Percentiles rank a stretch among this genome's conserved stretches.
These are phyloP conservation scores for Ethmia dodecea DNA, from an alignment of 2,888 invertebrate genomes.

Conservation along the genomic window DNA sequence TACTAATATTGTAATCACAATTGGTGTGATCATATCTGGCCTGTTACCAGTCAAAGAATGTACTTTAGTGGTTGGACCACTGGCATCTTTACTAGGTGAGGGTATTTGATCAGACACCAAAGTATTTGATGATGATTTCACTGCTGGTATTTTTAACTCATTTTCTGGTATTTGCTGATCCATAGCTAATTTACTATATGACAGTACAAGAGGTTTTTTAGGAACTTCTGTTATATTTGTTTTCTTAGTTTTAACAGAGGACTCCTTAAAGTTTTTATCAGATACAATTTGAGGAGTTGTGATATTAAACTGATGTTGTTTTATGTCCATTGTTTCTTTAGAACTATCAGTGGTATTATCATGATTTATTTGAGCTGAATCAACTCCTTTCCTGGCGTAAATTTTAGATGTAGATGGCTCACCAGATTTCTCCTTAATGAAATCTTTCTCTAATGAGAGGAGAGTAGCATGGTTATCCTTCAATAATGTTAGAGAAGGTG, in stretches of 20 bases:
- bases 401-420: constrained; percentile 19
- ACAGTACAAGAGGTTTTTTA: constrained; percentile 48
- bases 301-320: constrained; percentile 2
- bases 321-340: constrained; percentile 8
- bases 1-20: constrained; percentile 84
- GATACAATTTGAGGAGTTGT: background rate
- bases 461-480: constrained; percentile 34
- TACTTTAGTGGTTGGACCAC: constrained; percentile 20
- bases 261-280: constrained; percentile 10
- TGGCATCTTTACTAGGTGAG: constrained; percentile 28
- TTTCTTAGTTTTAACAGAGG: constrained; percentile 9
- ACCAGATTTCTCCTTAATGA: constrained; percentile 33
- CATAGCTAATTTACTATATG: constrained; percentile 41
- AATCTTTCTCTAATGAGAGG: constrained; percentile 35
- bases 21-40: constrained; percentile 84
- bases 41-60: constrained; percentile 36
- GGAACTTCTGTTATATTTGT: constrained; percentile 23
- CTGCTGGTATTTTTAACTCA: constrained; percentile 17
- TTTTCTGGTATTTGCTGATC: constrained; percentile 24
- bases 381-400: constrained; percentile 41
- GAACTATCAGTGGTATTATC: constrained; percentile 4
- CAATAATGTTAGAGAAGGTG: constrained; percentile 28
- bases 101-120: constrained; percentile 28
- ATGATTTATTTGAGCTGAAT: background rate
- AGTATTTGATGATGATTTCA: constrained; percentile 30